Evolutionary conservation across 2,888 invertebrate species (phyloP), one percentile per base, ranked within the genome.

Genomic region (Anthophora plumipes): DNA sequence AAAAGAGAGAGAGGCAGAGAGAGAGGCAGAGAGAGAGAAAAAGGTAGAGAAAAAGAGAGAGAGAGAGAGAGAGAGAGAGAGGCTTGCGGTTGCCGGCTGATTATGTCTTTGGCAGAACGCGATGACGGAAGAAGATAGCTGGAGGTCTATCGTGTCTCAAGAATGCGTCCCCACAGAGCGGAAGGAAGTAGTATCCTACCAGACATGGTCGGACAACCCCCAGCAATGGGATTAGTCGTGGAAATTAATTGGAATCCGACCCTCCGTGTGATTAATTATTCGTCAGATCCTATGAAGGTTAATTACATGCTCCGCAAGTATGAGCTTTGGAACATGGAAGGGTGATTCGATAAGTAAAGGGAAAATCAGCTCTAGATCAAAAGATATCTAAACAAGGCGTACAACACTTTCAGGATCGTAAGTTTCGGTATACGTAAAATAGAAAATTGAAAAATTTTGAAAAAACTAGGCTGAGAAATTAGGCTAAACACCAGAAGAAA

Each of bases 91-190:
- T 69, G 7, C 43, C 17, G 50, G 25, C 64, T 79, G 78, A 74
- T 72, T 81, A 84, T 75, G 74, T 68, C 68, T 81, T 72, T 64
- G 75, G 39, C 55, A 57, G 48, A 48, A 64, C 52, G 59, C 67
- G 63, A 68, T 59, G 48, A 54, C 59, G 68, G 69, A 57, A 64
- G 48, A 77, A 61, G 60, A 57, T 63, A 48, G 25, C 59, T 1
- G n/a, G 14, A n/a, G 78, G 71, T 77, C 69, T 69, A 63, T 75
- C 73, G 63, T 22, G 55, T 6, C 22, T 39, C 55, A 46, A 76
- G 68, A 60, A 68, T 68, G 20, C 46, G 22, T 71, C 41, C 22
- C 52, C 43, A 1, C 43, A n/a, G 43, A 43, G 25, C 66, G 43
- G 52, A 60, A 52, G 59, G 37, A 67, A 67, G 67, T 41, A 39